Conservation (phyloP, 2,888 invertebrate genomes). For the Lucinisca nassula region DNA sequence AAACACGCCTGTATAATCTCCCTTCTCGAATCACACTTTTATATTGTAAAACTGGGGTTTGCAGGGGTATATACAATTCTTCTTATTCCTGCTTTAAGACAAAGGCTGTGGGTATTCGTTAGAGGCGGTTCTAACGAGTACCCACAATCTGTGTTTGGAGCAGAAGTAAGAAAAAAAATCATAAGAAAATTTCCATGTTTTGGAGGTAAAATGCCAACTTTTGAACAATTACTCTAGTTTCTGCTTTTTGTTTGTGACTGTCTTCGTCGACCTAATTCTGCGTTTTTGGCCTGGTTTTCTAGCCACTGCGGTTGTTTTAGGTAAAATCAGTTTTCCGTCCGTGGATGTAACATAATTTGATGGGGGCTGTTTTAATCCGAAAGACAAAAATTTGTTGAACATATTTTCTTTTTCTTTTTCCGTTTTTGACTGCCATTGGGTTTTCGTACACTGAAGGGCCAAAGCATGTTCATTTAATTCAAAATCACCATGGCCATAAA, state of each 20-base stretch:
- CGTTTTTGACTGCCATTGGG: background rate
- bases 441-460: background rate
- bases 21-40: no score
- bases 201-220: no score
- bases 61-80: no score
- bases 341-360: background rate
- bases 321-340: background rate
- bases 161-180: no score
- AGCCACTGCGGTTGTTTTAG: conserved; percentile 19
- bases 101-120: no score
- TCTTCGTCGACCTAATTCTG: background rate
- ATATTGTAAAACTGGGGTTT: no score
- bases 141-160: no score
- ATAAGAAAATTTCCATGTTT: no score
- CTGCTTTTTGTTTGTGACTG: background rate
- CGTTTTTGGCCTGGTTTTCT: conserved; percentile 32
- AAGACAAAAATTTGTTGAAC: conserved; percentile 5
- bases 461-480: background rate
- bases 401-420: conserved; percentile 17
- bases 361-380: background rate
- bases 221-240: background rate
- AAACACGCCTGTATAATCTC: no score
- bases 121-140: no score
- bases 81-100: no score
- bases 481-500: conserved; percentile 41